phyloP scores from a whole-genome alignment of 1,140 invertebrate genomes.

The Drosophila albomicans region DNA sequence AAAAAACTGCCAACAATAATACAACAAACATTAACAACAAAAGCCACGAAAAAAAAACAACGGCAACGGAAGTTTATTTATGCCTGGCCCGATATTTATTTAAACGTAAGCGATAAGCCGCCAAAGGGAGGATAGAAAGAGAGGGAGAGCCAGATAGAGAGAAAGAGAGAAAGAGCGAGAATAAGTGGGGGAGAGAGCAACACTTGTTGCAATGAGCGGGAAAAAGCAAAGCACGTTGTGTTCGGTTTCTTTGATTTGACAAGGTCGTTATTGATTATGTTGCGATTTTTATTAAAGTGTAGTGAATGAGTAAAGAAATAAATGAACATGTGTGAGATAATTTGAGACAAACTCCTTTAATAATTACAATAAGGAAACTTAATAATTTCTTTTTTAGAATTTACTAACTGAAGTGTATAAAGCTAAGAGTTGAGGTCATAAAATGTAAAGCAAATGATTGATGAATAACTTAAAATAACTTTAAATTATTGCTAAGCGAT shows the following conservation, averaged over 20 bases:
- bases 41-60: conserved; percentile 32
- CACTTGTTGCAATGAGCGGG: not conserved
- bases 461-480: too few relatives aligned
- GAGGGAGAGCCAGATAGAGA: conserved; percentile 21
- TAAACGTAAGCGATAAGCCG: conserved; percentile 74
- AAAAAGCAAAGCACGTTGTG: conserved; percentile 24
- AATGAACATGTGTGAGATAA: not conserved
- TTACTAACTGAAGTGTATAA: too few relatives aligned
- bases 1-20: conserved; percentile 29
- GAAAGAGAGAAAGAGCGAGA: not conserved
- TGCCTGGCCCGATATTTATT: conserved; percentile 68
- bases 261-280: conserved; percentile 74
- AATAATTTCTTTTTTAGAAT: too few relatives aligned
- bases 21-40: conserved; percentile 32
- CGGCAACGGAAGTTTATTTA: conserved; percentile 81
- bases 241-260: conserved; percentile 55
- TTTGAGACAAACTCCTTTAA: too few relatives aligned
- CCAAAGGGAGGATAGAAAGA: conserved; percentile 10
- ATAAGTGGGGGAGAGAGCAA: not conserved
- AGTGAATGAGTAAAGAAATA: too few relatives aligned
- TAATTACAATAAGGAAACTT: too few relatives aligned
- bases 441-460: too few relatives aligned
- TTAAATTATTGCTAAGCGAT: too few relatives aligned
- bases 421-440: too few relatives aligned
- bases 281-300: conserved; percentile 3